phyloP scores from a whole-genome alignment of 2,888 invertebrate species.

The Ormia ochracea region DNA sequence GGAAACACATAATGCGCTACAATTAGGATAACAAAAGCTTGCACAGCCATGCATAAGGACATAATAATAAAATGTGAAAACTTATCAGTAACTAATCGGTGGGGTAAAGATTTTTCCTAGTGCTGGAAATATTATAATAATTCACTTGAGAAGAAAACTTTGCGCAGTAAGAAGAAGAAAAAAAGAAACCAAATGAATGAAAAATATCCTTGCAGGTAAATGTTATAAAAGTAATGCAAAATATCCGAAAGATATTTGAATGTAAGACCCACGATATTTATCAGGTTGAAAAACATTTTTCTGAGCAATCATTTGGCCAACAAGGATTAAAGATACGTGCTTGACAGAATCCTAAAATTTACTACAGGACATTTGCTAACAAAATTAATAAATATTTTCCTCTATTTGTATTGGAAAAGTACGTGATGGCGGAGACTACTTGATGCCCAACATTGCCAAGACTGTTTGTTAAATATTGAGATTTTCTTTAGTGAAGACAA shows the following conservation, averaged over 20 bases:
- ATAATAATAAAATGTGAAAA: slow-evolving; percentile 11
- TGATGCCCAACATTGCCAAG: not conserved
- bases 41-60: not conserved
- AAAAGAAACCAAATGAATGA: slow-evolving; percentile 10
- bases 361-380: not conserved
- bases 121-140: not conserved
- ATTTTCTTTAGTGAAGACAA: slow-evolving; percentile 31
- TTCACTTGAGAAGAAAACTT: not conserved
- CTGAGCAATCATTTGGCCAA: not conserved
- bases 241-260: not conserved
- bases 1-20: slow-evolving; percentile 49
- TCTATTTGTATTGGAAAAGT: not conserved
- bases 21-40: slow-evolving; percentile 57
- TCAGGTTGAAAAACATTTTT: not conserved
- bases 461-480: slow-evolving; percentile 11
- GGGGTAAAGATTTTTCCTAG: not conserved
- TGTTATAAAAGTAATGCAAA: slow-evolving; percentile 44
- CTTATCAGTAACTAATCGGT: slow-evolving; percentile 47
- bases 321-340: not conserved
- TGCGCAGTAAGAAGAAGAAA: too few relatives aligned
- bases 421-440: not conserved
- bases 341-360: not conserved
- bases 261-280: not conserved
- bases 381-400: slow-evolving; percentile 1
- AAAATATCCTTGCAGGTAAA: slow-evolving; percentile 21